Evolutionary conservation across 2,113 vertebrate species (phyloP), one percentile per base, ranked within the genome.

Genomic region (Aldabrachelys gigantea): DNA sequence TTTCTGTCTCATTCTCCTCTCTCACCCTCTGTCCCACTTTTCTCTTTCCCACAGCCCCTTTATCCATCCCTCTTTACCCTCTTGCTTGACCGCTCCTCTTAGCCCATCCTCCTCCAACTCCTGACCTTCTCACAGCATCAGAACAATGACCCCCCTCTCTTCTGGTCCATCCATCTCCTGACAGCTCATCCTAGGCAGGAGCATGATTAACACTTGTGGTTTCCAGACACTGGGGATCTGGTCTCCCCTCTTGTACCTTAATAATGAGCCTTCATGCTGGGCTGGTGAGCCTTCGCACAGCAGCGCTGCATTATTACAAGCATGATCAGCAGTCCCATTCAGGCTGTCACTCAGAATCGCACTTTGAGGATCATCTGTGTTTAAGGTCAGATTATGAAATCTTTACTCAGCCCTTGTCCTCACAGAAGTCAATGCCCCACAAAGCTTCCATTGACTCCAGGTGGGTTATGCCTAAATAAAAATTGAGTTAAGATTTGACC

Each of bases 371-470:
- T 5, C 7, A 38, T 79, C 83, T 89, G 4, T 12, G 84, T 27
- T 13, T 24, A n/a, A 85, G 89, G 52, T 21, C 80, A 92, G 49
- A 56, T 82, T 25, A 84, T 54, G 53, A 92, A 80, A 72, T 82
- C 25, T 47, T 84, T 79, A 82, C 13, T 85, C 22, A 81, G 53
- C 22, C 50, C 87, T 80, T 86, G 62, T 80, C 91, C 13, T 80
- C 69, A 89, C 41, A 22, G 29, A 52, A 90, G 29, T 52, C 62
- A 13, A 1, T 8, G 11, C n/a, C 87, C 79, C 81, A 52, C 3
- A 85, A 89, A 82, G 89, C 93, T 93, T 72, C 80, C 49, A 44
- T 8, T 44, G 49, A 5, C 8, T 94, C 80, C 25, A 76, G 3
- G 83, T 29, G 31, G 56, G 41, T 84, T 44, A 84, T 65, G 80